Evolutionary conservation across 30 jellyfish, hydroid and myxozoan genomes (phyloP).

Genomic region (Nemopilema nomurai): DNA sequence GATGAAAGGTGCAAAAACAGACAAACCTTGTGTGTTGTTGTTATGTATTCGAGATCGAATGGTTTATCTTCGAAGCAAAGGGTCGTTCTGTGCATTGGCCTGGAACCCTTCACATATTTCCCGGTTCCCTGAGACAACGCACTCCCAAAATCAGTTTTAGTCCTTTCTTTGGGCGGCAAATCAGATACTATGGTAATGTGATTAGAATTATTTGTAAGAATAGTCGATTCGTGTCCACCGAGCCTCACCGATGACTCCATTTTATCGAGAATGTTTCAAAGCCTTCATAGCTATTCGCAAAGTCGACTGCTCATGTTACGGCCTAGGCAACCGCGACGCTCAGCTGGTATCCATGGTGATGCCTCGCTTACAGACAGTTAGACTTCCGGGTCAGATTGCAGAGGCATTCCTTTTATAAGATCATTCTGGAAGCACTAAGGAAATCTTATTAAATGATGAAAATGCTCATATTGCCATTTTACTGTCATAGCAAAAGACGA

Average conservation of each 20-base stretch:
- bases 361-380: neutral
- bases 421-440: too few species aligned
- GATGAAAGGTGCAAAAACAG: too few species aligned
- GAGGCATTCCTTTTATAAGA: too few species aligned
- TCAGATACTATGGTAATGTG: conserved; percentile 45
- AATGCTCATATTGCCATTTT: too few species aligned
- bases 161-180: conserved; percentile 44
- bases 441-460: too few species aligned
- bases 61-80: conserved; percentile 45
- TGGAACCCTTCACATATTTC: conserved; percentile 41
- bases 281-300: neutral
- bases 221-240: conserved; percentile 60
- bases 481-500: too few species aligned
- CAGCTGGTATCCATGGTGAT: neutral
- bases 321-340: neutral
- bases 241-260: conserved; percentile 24
- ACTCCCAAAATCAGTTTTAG: neutral
- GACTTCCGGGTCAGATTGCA: neutral
- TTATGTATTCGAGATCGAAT: conserved; percentile 1
- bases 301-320: conserved; percentile 2
- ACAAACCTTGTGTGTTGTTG: conserved; percentile 45
- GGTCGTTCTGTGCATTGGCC: conserved; percentile 65
- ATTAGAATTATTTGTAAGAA: conserved; percentile 42
- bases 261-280: neutral
- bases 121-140: conserved; percentile 31